Evolutionary conservation across 2,113 vertebrate species (phyloP).

Genomic region (Tragelaphus strepsiceros): DNA sequence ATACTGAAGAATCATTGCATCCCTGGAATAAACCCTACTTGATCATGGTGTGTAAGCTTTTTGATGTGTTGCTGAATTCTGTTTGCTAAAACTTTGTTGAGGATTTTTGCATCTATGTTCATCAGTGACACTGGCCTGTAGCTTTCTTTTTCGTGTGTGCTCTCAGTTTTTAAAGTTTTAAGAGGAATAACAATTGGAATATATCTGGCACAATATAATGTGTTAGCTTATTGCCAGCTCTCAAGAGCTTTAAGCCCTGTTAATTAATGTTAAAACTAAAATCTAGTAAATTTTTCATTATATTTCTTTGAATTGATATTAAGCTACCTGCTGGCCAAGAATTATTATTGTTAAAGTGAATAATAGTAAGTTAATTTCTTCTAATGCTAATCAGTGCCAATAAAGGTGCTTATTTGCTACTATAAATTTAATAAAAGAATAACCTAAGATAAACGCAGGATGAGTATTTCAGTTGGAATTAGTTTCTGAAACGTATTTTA

Average conservation of each 20-base stretch:
- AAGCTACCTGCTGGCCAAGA: not conserved
- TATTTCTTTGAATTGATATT: not conserved
- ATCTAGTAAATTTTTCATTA: not conserved
- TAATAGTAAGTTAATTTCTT: not conserved
- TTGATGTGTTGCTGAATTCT: not conserved
- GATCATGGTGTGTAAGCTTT: not conserved
- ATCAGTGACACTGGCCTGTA: not conserved
- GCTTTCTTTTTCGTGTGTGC: not conserved
- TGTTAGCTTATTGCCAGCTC: not conserved
- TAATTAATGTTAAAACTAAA: slow-evolving; percentile 29
- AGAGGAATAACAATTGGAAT: not conserved
- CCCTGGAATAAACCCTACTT: not conserved
- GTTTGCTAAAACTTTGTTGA: not conserved
- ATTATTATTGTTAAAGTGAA: not conserved
- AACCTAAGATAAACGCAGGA: not conserved
- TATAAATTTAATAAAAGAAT: not conserved
- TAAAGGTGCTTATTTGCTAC: not conserved
- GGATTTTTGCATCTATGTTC: not conserved
- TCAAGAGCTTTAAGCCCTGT: not conserved
- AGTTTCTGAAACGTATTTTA: not conserved
- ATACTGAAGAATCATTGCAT: not conserved
- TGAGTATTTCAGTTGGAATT: not conserved
- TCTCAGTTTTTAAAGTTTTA: slow-evolving; percentile 11
- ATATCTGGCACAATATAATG: not conserved
- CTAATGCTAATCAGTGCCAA: not conserved